phyloP scores from a whole-genome alignment of 2,888 invertebrate genomes.

The Busseola fusca region DNA sequence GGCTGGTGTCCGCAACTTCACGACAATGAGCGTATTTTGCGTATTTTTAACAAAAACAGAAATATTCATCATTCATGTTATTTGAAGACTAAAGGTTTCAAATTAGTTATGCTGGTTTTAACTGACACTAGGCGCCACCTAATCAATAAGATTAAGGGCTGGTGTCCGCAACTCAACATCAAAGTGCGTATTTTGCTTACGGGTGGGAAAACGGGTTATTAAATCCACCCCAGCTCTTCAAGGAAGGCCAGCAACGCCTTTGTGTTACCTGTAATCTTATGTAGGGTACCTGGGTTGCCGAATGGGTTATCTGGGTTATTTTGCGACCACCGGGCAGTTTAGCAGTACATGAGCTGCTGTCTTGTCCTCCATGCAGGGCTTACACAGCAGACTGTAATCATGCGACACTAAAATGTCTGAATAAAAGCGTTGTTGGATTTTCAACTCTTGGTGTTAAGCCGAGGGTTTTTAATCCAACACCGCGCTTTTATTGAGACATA shows the following conservation, averaged over 20 bases:
- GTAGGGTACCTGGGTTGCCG: not conserved
- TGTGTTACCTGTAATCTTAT: not conserved
- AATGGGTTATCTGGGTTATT: no score
- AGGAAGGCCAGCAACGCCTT: not conserved
- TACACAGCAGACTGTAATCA: not conserved
- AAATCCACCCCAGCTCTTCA: not conserved
- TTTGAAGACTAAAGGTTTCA: no score
- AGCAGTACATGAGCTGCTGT: not conserved
- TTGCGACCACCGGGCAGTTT: not conserved
- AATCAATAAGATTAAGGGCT: no score
- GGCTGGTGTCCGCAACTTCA: no score
- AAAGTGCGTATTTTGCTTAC: not conserved
- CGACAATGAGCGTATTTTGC: no score
- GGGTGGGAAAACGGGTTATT: not conserved
- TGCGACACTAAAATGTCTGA: not conserved
- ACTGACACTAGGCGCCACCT: no score
- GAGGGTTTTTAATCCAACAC: not conserved
- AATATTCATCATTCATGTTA: not conserved
- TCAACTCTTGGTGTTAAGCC: not conserved
- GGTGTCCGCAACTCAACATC: not conserved
- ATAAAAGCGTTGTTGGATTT: not conserved
- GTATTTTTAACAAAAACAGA: not conserved
- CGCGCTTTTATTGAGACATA: not conserved
- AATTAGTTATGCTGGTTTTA: no score
- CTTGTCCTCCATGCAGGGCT: not conserved